Conservation (phyloP, 2,797 vertebrate species). For the Microhierax caerulescens region DNA sequence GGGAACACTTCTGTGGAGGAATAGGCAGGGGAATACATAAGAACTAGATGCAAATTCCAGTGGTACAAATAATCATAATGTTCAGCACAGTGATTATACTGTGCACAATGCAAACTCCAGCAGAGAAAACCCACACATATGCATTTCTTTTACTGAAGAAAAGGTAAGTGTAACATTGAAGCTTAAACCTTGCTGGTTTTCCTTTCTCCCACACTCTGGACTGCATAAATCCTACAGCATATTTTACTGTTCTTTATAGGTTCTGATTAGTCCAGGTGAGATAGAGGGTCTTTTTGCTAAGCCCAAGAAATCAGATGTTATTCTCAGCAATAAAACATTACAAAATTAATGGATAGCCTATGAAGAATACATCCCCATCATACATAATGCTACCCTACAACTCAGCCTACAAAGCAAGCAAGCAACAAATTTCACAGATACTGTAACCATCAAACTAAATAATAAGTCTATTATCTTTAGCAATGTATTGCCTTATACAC, state of each 20-base stretch:
- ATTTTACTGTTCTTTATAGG: conserved; percentile 4
- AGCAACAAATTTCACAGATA: conserved; percentile 26
- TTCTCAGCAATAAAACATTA: conserved; percentile 49
- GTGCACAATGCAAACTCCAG: conserved; percentile 28
- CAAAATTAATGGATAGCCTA: conserved; percentile 61
- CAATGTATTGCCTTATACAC: conserved; percentile 9
- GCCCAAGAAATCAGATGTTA: conserved; percentile 28
- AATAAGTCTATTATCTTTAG: conserved; percentile 35
- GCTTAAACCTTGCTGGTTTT: not conserved
- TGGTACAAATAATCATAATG: conserved; percentile 56
- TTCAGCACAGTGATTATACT: conserved; percentile 50
- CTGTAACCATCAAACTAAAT: not conserved
- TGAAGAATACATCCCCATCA: not conserved
- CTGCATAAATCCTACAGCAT: conserved; percentile 1
- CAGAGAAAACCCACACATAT: conserved; percentile 41
- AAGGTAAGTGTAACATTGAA: not conserved
- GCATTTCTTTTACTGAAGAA: conserved; percentile 20
- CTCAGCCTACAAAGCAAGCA: not conserved
- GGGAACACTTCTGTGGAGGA: conserved; percentile 17
- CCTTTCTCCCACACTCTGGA: not conserved
- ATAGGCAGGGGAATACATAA: conserved; percentile 24
- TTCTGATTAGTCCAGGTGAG: conserved; percentile 17
- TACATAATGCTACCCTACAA: not conserved
- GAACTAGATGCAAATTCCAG: conserved; percentile 43
- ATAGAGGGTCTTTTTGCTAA: not conserved